Evolutionary conservation across 1,140 invertebrate species (phyloP).

Genomic region (Trichonephila clavata): DNA sequence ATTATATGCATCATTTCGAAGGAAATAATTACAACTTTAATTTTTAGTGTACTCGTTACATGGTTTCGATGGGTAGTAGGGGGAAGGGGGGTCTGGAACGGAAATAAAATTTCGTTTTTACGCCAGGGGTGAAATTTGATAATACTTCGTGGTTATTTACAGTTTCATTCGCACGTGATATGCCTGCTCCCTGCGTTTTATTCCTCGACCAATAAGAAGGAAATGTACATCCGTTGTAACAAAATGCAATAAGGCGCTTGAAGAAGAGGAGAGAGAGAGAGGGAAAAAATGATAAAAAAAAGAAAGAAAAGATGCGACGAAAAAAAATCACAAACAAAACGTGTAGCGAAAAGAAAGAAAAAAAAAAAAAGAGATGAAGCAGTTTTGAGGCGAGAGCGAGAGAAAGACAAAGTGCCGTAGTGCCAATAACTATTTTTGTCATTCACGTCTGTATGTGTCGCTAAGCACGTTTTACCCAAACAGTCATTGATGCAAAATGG

Average conservation of each 20-base stretch:
- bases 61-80: background rate
- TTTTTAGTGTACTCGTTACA: slow-evolving; percentile 59
- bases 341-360: background rate
- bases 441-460: slow-evolving; percentile 46
- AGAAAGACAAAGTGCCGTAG: slow-evolving; percentile 62
- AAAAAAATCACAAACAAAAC: slow-evolving; percentile 64
- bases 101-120: slow-evolving; percentile 67
- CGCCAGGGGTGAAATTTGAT: slow-evolving; percentile 66
- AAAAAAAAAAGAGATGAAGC: slow-evolving; percentile 26
- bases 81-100: slow-evolving; percentile 25
- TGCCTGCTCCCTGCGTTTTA: slow-evolving; percentile 31
- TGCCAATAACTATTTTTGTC: slow-evolving; percentile 76
- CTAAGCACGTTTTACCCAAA: slow-evolving; percentile 71
- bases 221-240: slow-evolving; percentile 34
- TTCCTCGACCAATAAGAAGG: slow-evolving; percentile 31
- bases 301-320: slow-evolving; percentile 2
- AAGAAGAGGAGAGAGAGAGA: background rate
- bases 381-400: slow-evolving; percentile 54
- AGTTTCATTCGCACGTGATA: slow-evolving; percentile 68
- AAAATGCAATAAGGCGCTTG: slow-evolving; percentile 42
- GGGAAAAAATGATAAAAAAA: slow-evolving; percentile 20
- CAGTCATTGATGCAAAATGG: slow-evolving; percentile 74
- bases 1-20: slow-evolving; percentile 74
- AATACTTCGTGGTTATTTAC: slow-evolving; percentile 67
- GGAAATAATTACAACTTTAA: slow-evolving; percentile 74